Conservation (phyloP, 2,888 invertebrate species). For the Zygothrica quintamaculata region DNA sequence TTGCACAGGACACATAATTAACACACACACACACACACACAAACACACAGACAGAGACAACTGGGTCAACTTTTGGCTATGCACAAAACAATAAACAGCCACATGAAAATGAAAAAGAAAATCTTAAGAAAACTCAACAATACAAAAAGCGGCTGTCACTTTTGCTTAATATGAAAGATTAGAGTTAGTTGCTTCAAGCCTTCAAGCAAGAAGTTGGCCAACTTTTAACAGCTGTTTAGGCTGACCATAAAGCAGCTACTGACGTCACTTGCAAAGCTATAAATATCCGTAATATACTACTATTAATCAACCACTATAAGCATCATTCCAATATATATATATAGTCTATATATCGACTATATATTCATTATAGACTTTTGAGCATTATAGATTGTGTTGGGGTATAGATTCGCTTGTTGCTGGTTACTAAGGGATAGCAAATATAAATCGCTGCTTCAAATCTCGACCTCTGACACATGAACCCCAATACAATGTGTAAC, state of each 20-base stretch:
- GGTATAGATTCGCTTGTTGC: slow-evolving; percentile 61
- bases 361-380: slow-evolving; percentile 42
- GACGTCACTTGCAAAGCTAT: neutral
- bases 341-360: no score
- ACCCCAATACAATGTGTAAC: no score
- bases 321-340: slow-evolving; percentile 21
- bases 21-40: no score
- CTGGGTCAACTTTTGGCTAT: slow-evolving; percentile 27
- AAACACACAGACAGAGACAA: slow-evolving; percentile 19
- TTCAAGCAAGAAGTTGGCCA: no score
- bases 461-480: slow-evolving; percentile 59
- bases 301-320: neutral
- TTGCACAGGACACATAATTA: slow-evolving; percentile 76
- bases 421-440: slow-evolving; percentile 66
- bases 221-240: no score
- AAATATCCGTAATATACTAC: no score
- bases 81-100: neutral
- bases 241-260: neutral
- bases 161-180: slow-evolving; percentile 1
- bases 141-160: slow-evolving; percentile 10
- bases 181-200: no score
- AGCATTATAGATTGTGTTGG: slow-evolving; percentile 30
- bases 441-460: slow-evolving; percentile 70
- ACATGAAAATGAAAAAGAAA: no score
- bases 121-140: neutral